These are phyloP conservation scores for Eumerus sabulonum DNA, from an alignment of 2,888 invertebrate species.

Conservation along the genomic window DNA sequence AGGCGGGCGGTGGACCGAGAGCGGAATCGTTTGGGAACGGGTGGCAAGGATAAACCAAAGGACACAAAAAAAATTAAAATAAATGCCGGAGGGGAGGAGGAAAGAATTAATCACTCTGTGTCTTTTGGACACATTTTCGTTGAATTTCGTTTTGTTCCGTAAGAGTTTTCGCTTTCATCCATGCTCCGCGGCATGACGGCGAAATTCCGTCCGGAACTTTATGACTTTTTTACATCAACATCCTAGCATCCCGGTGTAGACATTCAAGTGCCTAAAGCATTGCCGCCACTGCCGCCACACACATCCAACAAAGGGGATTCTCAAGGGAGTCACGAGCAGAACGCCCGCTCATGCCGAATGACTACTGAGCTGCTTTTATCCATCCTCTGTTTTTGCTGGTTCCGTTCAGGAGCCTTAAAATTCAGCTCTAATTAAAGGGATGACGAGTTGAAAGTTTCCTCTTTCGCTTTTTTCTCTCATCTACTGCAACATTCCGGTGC, in stretches of 20 bases:
- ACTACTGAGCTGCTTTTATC: slow-evolving; percentile 39
- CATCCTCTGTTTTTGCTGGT: slow-evolving; percentile 11
- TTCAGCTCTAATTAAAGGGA: slow-evolving; percentile 66
- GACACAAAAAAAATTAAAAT: slow-evolving; percentile 5
- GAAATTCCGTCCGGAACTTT: slow-evolving; percentile 55
- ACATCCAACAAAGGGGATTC: slow-evolving; percentile 41
- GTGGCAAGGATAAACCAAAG: no score
- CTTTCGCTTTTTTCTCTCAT: not conserved
- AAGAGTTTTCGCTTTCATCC: slow-evolving; percentile 56
- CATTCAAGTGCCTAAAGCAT: not conserved
- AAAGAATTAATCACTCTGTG: slow-evolving; percentile 63
- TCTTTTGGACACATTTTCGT: slow-evolving; percentile 66
- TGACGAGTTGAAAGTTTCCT: slow-evolving; percentile 47
- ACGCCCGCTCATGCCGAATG: slow-evolving; percentile 24
- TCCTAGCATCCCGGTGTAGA: slow-evolving; percentile 2
- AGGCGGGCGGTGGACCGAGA: no score
- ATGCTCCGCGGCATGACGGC: slow-evolving; percentile 22
- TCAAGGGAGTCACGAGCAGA: slow-evolving; percentile 51
- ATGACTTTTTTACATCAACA: slow-evolving; percentile 65
- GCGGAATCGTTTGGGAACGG: no score
- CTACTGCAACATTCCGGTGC: slow-evolving; percentile 25
- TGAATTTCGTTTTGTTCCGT: slow-evolving; percentile 40
- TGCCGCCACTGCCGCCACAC: slow-evolving; percentile 26
- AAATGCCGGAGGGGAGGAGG: slow-evolving; percentile 24
- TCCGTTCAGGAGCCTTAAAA: slow-evolving; percentile 49